Evolutionary conservation across 1,140 invertebrate genomes (phyloP), one percentile per base, ranked within the genome.

Genomic region (Arctopsyche grandis): DNA sequence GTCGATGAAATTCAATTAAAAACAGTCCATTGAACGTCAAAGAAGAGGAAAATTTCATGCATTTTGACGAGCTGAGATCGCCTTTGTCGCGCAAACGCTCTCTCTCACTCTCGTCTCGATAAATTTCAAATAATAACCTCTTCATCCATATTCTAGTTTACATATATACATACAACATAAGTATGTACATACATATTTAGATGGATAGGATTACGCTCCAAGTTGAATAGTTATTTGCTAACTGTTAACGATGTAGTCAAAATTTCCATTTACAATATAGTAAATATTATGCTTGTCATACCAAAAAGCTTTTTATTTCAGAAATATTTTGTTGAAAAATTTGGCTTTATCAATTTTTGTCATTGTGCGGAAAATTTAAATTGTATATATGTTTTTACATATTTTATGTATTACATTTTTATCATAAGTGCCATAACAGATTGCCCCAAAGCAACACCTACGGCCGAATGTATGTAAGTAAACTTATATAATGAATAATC

Each of bases 1-100:
- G 63, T 66, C 63, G 21, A 66, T 66, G 63, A 66, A 66, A 66
- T 66, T 66, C 63, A 66, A 66, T 66, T 66, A 66, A 66, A 52
- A 66, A 26, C 63, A 66, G 63, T n/a, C 63, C 22, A 66, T 66
- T 66, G 63, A 66, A 66, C 63, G 21, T 66, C 63, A 66, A 66
- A 66, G 63, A 1, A 5, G 22, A 10, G 12, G 22, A 10, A 66
- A 66, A 22, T 66, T 66, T 26, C 63, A 19, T 66, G 63, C 63
- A 26, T 66, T 66, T 66, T 22, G 48, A 52, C 48, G 48, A 52
- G 48, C 48, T 10, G 16, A 52, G 48, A 52, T 16, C 48, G 48
- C 48, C 12, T 52, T 52, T 52, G 16, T 52, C 48, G 10, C 16
- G 48, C 48, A 16, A 52, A 14, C 3, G 29, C 29, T 38, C 29